A percentile compares a stretch with the other conserved stretches of the same genome.
Conservation (phyloP, 2,113 vertebrate species). For the Azemiops feae region DNA sequence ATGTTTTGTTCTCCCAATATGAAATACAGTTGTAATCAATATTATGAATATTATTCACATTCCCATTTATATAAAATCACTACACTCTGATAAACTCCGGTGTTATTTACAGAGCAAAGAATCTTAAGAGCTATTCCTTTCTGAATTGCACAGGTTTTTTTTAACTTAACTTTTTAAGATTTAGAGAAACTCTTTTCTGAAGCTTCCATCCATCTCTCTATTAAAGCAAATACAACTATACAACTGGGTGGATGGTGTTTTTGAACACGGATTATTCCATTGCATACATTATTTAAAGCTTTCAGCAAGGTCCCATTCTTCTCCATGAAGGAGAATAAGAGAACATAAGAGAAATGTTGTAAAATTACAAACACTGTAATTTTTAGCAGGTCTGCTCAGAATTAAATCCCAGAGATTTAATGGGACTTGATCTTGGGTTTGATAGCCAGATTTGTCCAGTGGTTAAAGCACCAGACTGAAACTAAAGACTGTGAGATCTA, state of each 20-base stretch:
- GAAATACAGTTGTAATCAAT: not conserved
- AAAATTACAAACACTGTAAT: no score
- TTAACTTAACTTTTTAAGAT: not conserved
- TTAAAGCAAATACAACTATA: not conserved
- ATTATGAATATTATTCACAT: not conserved
- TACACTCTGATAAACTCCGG: not conserved
- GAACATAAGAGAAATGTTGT: not conserved
- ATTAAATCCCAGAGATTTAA: no score
- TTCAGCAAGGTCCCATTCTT: not conserved
- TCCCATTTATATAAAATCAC: not conserved
- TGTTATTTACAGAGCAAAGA: not conserved
- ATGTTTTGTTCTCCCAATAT: not conserved
- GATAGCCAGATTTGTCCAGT: no score
- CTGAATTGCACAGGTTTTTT: not conserved
- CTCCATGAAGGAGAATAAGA: not conserved
- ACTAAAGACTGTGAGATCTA: no score
- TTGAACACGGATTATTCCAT: not conserved
- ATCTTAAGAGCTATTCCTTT: not conserved
- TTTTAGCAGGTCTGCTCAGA: no score
- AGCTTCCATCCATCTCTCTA: not conserved
- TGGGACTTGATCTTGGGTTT: no score
- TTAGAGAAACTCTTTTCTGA: not conserved
- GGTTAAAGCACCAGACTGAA: no score
- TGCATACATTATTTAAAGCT: conserved; percentile 3
- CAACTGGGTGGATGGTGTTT: not conserved